Evolutionary conservation across 2,113 vertebrate species (phyloP), one percentile per base, ranked within the genome.

Genomic region (Stictonetta naevosa): DNA sequence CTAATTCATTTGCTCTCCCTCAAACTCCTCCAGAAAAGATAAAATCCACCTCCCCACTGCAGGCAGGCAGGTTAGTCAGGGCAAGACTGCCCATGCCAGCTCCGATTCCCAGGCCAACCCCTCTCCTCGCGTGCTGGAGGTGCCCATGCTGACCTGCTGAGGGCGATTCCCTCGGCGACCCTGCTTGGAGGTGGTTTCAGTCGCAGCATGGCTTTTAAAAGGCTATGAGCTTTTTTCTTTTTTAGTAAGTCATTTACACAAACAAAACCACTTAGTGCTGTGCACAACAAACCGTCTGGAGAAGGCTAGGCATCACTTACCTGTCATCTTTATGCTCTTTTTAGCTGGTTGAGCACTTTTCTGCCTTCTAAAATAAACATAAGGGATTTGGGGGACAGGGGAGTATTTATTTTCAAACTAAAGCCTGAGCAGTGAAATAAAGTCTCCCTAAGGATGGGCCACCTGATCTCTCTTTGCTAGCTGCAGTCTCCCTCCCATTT

Each of bases 141-240:
- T 40, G 46, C 67, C 48, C 1, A 2, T 15, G 56, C 7, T 25
- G 21, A 46, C 28, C 7, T 17, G 15, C 3, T 26, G 22, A 8
- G 34, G n/a, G 6, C 0, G 2, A 55, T 0, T 5, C 14, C 19
- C n/a, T 8, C 3, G 28, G 13, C 34, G 42, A 55, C 1, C 21
- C 42, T 10, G 5, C 53, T 10, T 31, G 6, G 28, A 10, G 28
- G 53, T 56, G 29, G 28, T 56, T 84, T 79, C 77, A 76, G 12
- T 48, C 52, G 56, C 66, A 89, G 64, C 13, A n/a, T 5, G 33
- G 53, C 58, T 94, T 92, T 58, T 56, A 81, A 75, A 75, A 74
- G 69, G 16, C 66, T 68, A 25, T 19, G 23, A 78, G 58, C 15
- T 52, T 74, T 88, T 23, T 11, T 76, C 9, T 52, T 81, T 66